phyloP scores from a whole-genome alignment of 1,140 invertebrate genomes.

The Meteorus sp. region DNA sequence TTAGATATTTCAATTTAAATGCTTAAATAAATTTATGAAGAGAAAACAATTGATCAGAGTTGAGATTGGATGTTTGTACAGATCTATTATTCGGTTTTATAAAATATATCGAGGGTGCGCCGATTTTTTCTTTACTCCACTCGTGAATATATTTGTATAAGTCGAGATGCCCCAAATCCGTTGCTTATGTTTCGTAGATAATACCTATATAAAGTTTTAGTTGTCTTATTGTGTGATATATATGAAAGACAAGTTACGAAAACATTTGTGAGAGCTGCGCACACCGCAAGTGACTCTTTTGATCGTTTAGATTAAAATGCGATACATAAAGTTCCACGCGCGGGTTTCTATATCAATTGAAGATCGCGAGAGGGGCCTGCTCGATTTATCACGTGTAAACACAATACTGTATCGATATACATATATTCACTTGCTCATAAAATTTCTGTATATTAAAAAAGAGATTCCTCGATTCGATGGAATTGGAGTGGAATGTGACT shows the following conservation, averaged over 20 bases:
- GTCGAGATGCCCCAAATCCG: not conserved
- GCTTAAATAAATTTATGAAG: constrained; percentile 10
- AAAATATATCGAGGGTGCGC: not conserved
- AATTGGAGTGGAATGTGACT: too few relatives aligned
- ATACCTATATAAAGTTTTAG: not conserved
- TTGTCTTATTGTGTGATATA: not conserved
- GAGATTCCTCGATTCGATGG: constrained; percentile 5
- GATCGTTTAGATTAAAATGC: constrained; percentile 11
- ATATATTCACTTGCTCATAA: too few relatives aligned
- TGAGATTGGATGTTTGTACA: too few relatives aligned
- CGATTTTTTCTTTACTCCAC: constrained; percentile 13
- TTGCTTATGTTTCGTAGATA: too few relatives aligned
- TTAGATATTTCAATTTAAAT: constrained; percentile 3
- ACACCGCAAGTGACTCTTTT: not conserved
- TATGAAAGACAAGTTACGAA: constrained; percentile 1
- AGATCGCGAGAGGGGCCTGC: not conserved
- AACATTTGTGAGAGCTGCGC: not conserved
- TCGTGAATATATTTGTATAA: not conserved
- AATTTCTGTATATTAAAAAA: constrained; percentile 2
- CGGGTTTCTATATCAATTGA: constrained; percentile 15
- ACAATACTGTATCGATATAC: constrained; percentile 7
- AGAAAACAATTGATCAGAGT: constrained; percentile 10
- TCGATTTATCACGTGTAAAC: constrained; percentile 25
- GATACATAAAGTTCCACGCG: not conserved
- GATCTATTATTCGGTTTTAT: too few relatives aligned